A percentile compares a stretch with the other conserved stretches of the same genome.
These are phyloP conservation scores for Gallinago paraguaiae DNA, from an alignment of 2,113 vertebrate species.

Conservation along the genomic window DNA sequence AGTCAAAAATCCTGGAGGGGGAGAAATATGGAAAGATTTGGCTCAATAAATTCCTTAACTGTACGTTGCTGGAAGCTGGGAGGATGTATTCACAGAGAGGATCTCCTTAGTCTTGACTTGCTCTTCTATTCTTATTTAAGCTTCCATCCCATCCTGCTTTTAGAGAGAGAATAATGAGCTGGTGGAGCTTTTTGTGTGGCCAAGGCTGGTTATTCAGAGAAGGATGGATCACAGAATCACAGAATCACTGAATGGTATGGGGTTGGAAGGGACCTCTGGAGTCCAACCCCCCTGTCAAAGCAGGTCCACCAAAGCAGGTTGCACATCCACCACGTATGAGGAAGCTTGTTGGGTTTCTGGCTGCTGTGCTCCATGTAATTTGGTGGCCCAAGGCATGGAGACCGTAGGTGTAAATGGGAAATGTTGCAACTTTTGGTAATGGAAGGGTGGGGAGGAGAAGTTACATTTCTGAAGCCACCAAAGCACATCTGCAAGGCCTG, in stretches of 20 bases:
- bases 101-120: not conserved
- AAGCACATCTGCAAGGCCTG: not conserved
- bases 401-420: not conserved
- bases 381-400: not conserved
- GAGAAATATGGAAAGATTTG: not conserved
- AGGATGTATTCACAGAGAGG: not conserved
- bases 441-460: not conserved
- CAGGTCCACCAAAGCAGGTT: too few species aligned
- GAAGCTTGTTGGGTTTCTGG: not conserved
- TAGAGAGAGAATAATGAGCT: not conserved
- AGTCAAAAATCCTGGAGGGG: not conserved
- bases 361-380: not conserved
- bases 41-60: not conserved
- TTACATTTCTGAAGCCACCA: not conserved
- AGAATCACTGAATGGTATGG: too few species aligned
- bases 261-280: too few species aligned
- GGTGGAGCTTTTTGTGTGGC: rapidly evolving
- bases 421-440: not conserved
- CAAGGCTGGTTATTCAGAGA: not conserved
- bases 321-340: not conserved
- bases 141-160: not conserved
- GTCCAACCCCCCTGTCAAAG: too few species aligned
- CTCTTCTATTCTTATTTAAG: not conserved
- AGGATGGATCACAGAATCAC: too few species aligned
- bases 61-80: not conserved